These are phyloP conservation scores for Gasterosteus nipponicus DNA, from an alignment of 2,113 vertebrate species.

Conservation along the genomic window DNA sequence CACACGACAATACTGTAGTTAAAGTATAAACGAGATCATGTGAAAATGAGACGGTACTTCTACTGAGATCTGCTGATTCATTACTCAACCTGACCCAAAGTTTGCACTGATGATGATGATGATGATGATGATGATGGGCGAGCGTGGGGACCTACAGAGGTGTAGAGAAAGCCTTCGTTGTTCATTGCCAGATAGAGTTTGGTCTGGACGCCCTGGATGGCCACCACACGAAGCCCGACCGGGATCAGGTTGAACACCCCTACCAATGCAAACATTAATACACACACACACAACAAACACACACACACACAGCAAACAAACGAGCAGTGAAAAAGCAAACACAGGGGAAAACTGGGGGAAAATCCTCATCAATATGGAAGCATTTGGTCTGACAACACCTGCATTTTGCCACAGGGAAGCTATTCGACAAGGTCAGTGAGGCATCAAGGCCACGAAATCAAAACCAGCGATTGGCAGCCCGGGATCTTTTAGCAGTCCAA, in stretches of 20 bases:
- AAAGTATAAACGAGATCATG: constrained; percentile 54
- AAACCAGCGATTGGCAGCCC: constrained; percentile 5
- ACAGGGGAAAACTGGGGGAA: constrained; percentile 25
- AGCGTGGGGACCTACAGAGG: constrained; percentile 88
- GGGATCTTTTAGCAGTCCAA: constrained; percentile 8
- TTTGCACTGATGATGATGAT: constrained; percentile 16
- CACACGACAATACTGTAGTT: constrained; percentile 36
- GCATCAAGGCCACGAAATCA: constrained; percentile 9
- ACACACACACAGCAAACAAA: constrained; percentile 25
- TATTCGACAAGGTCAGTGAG: constrained; percentile 52
- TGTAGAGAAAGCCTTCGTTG: constrained; percentile 97
- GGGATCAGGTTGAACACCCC: constrained; percentile 99
- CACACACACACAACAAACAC: constrained; percentile 18
- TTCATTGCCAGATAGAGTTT: constrained; percentile 99
- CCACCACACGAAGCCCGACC: constrained; percentile 97
- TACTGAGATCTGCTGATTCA: constrained; percentile 32
- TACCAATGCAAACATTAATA: constrained; percentile 63
- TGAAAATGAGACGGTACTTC: constrained; percentile 40
- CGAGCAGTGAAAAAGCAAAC: constrained; percentile 12
- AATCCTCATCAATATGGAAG: constrained; percentile 43
- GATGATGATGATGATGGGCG: constrained; percentile 2
- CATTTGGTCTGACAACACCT: constrained; percentile 32
- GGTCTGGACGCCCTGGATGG: constrained; percentile 98
- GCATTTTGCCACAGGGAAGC: constrained; percentile 42
- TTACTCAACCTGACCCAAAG: constrained; percentile 18